Evolutionary conservation across 2,113 vertebrate species (phyloP).

Genomic region (Callopanchax toddi): DNA sequence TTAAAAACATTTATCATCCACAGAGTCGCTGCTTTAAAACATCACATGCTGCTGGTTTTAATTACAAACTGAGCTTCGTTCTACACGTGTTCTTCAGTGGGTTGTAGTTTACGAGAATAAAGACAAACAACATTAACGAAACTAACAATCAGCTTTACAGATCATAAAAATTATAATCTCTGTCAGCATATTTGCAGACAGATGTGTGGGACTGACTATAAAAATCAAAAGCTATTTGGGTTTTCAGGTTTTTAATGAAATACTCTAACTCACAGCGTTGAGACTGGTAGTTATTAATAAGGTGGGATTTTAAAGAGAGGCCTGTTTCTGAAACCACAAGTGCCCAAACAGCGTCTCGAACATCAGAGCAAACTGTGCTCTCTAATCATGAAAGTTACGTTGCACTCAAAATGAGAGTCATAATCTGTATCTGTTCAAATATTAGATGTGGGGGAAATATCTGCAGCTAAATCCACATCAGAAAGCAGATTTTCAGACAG

Average conservation of each 20-base stretch:
- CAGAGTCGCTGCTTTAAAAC: constrained; percentile 24
- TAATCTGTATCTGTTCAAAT: constrained; percentile 20
- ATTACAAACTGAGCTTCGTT: constrained; percentile 41
- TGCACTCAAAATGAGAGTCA: constrained; percentile 6
- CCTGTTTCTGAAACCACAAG: constrained; percentile 8
- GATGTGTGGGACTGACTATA: no score
- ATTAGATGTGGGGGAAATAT: no score
- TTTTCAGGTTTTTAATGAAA: not conserved
- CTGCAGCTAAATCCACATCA: constrained; percentile 18
- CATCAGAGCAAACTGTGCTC: constrained; percentile 8
- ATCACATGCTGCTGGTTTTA: constrained; percentile 39
- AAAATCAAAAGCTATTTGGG: no score
- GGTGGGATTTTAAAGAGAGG: constrained; percentile 18
- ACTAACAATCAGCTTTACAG: no score
- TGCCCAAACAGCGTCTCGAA: not conserved
- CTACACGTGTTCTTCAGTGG: constrained; percentile 42
- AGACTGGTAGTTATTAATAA: no score
- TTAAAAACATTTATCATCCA: constrained; percentile 48
- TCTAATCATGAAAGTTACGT: constrained; percentile 13
- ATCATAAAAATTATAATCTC: no score
- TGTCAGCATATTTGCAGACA: no score
- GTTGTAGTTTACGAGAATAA: constrained; percentile 24
- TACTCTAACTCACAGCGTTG: no score
- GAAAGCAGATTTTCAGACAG: constrained; percentile 22
- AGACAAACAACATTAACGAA: no score